phyloP scores from a whole-genome alignment of 2,888 invertebrate species.

The Morpho deidamia region DNA sequence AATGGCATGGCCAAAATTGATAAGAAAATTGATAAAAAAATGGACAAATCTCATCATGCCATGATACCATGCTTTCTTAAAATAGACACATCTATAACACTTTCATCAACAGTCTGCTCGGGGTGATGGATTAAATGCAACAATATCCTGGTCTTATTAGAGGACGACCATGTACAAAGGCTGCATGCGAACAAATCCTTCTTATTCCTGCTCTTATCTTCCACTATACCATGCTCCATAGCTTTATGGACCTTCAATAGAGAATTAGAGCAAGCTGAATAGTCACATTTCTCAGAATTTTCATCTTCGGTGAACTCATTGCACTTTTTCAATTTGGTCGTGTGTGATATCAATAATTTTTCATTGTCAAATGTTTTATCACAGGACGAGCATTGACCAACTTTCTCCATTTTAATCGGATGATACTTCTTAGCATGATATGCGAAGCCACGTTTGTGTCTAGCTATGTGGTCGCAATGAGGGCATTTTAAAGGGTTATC shows the following conservation, averaged over 20 bases:
- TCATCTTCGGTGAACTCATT: neutral
- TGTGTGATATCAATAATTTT: constrained; percentile 14
- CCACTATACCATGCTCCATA: constrained; percentile 18
- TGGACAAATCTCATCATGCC: neutral
- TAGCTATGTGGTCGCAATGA: constrained; percentile 44
- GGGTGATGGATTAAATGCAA: constrained; percentile 66
- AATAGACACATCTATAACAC: constrained; percentile 38
- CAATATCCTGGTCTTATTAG: constrained; percentile 38
- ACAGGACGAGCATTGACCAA: constrained; percentile 16
- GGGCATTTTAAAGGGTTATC: constrained; percentile 50
- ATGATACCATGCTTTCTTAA: constrained; percentile 35
- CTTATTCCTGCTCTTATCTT: constrained; percentile 15
- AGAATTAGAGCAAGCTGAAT: constrained; percentile 21
- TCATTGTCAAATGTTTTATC: constrained; percentile 14
- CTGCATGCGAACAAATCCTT: constrained; percentile 38
- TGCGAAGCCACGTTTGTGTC: constrained; percentile 34
- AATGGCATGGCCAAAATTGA: too few species aligned
- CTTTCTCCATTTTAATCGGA: neutral
- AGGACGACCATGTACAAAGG: constrained; percentile 44
- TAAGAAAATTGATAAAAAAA: too few species aligned
- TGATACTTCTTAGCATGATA: constrained; percentile 34
- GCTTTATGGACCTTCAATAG: constrained; percentile 26
- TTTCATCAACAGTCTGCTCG: constrained; percentile 39
- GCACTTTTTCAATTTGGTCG: constrained; percentile 25
- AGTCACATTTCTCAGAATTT: constrained; percentile 24